Evolutionary conservation across 2,888 invertebrate genomes (phyloP).

Genomic region (Ichneumon xanthorius): DNA sequence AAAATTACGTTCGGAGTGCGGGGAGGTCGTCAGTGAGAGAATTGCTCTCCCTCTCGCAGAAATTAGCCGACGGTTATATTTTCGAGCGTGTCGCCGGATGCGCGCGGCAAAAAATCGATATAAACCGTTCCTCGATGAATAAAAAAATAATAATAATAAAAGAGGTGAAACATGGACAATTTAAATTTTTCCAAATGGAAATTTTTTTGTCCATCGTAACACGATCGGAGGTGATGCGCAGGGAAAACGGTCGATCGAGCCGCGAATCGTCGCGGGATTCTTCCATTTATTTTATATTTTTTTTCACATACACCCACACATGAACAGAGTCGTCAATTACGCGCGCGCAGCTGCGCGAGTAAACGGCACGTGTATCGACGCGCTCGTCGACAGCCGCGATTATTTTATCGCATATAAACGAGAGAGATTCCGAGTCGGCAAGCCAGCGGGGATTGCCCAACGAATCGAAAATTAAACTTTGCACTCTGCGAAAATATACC

Average conservation of each 20-base stretch:
- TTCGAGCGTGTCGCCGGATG: too few species aligned
- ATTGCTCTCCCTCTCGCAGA: neutral
- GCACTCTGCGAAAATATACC: neutral
- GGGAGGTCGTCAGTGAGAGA: neutral
- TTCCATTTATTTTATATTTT: neutral
- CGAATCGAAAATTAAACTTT: conserved; percentile 22
- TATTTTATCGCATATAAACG: neutral
- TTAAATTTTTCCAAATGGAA: conserved; percentile 25
- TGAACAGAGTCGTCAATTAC: neutral
- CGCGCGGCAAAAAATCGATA: conserved; percentile 7
- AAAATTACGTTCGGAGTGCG: conserved; percentile 10
- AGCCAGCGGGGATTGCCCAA: neutral
- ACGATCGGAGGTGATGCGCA: neutral
- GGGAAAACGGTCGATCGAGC: neutral
- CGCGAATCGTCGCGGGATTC: neutral
- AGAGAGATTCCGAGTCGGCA: conserved; percentile 5
- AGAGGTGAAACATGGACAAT: conserved; percentile 10
- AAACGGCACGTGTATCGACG: neutral
- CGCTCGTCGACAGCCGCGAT: neutral
- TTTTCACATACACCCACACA: neutral
- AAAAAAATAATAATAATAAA: neutral
- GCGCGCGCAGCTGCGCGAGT: neutral
- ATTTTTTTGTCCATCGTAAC: neutral
- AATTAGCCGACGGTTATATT: neutral
- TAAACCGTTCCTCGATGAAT: conserved; percentile 8